A percentile compares a stretch with the other conserved stretches of the same genome.
Conservation (phyloP, 2,888 invertebrate genomes). For the Xanthorhoe designata region DNA sequence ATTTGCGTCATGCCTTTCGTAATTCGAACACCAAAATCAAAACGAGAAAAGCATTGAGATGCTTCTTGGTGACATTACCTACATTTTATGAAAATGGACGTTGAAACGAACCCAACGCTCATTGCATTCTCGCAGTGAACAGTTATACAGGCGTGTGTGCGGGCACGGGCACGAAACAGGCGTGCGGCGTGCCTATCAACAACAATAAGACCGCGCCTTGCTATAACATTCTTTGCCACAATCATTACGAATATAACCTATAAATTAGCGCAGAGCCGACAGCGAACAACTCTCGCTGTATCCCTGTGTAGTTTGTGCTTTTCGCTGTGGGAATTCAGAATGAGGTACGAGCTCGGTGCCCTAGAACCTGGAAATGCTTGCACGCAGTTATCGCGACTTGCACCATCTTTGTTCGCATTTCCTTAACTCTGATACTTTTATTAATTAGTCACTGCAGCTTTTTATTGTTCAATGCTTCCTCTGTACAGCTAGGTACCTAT, state of each 20-base stretch:
- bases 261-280: constrained; percentile 78
- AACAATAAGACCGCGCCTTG: constrained; percentile 82
- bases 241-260: constrained; percentile 82
- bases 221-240: constrained; percentile 82
- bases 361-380: constrained; percentile 49
- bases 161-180: constrained; percentile 60
- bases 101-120: constrained; percentile 77
- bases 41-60: constrained; percentile 63
- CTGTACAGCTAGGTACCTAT: neutral
- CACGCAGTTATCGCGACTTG: constrained; percentile 48
- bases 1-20: constrained; percentile 58
- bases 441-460: constrained; percentile 23
- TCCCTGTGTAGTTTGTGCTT: constrained; percentile 40
- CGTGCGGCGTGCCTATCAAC: constrained; percentile 67
- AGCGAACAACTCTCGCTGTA: constrained; percentile 52
- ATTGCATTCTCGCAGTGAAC: constrained; percentile 72
- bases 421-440: constrained; percentile 34
- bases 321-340: constrained; percentile 70
- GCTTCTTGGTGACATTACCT: constrained; percentile 67
- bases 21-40: constrained; percentile 53
- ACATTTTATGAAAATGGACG: constrained; percentile 81
- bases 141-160: constrained; percentile 75
- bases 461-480: constrained; percentile 1
- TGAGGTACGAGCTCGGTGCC: constrained; percentile 53
- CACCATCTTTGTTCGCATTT: constrained; percentile 39